Evolutionary conservation across 2,888 invertebrate species (phyloP), one percentile per base, ranked within the genome.

Genomic region (Tetragonula carbonaria): DNA sequence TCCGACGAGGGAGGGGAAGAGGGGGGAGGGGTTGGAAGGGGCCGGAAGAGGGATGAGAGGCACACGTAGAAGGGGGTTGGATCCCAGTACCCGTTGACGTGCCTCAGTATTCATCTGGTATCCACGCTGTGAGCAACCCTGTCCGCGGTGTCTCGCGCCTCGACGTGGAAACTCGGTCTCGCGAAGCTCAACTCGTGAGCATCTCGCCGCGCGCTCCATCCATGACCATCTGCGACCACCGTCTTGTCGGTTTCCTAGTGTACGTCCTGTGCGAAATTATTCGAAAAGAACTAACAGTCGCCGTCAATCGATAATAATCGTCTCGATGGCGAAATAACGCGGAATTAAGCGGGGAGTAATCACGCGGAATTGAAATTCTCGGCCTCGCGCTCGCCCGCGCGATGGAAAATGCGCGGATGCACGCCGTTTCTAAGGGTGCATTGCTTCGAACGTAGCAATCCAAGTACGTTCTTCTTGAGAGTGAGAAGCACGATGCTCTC

Each of bases 101-200:
- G 86, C 87, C 87, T 92, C 92, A 92, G 92, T 92, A 90, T 86
- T 91, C 90, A 90, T 88, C 91, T 91, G 85, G 90, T 91, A 86
- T 87, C 90, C 88, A 84, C 85, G 88, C 89, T 89, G 90, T 79
- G 86, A 90, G 80, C 91, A 89, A 82, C 85, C 84, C 85, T 57
- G 21, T 74, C 74, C 50, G 78, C 45, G 8, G 45, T 45, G 8
- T 45, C 45, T 8, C 45, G 53, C 45, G 80, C 66, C 28, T 57
- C 62, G 50, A 33, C n/a, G 45, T 45, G 23, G 50, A 63, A 71
- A 63, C 57, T 68, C 65, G 6, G 50, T 72, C 11, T 55, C 74
- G 55, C 33, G 81, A 45, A 45, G 11, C 8, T 45, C 45, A 11
- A 45, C 28, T 28, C 38, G 38, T 1, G 38, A 45, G 38, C 38